Evolutionary conservation across 1,140 invertebrate species (phyloP), one percentile per base, ranked within the genome.

Genomic region (Bombyx mandarina): DNA sequence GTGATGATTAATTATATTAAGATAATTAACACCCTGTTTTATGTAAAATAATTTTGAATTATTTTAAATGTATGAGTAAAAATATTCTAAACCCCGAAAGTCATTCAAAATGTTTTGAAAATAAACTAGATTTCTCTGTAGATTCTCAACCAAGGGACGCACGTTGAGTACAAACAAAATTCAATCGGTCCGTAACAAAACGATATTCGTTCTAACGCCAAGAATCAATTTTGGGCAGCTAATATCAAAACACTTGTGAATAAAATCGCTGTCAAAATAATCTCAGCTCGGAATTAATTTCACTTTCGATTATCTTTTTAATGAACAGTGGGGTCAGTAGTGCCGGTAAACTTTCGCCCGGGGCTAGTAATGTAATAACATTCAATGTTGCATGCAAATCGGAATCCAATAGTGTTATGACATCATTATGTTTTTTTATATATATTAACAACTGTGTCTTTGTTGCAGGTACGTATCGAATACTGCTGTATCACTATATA

Each of bases 251-350:
- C 68, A 71, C 65, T 63, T 77, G 69, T 74, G 67, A 71, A 71
- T 74, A 64, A 65, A 63, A 63, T 63, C 54, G 48, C 67, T 71
- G 71, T 73, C 73, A 67, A 73, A 73, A 69, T 71, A 68, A 79
- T 78, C 69, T 77, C 62, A 48, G 62, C 48, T 60, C 61, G 60
- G 71, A 80, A 77, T 82, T 80, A 77, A 82, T 82, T 85, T 85
- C 75, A 82, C 79, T 85, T 81, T 85, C 77, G 71, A 78, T 80
- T 77, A 76, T 75, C 63, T 73, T 74, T 56, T 67, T 80, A 80
- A 81, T 82, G 77, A 77, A 80, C 75, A 66, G 69, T 67, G 75
- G 69, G 82, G 82, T 85, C 79, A 81, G 63, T 49, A 60, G 52
- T 26, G 47, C 58, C 55, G 57, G 60, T 68, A 69, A 62, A 73